Conservation (phyloP, 2,888 invertebrate genomes). For the Nephrotoma appendiculata region DNA sequence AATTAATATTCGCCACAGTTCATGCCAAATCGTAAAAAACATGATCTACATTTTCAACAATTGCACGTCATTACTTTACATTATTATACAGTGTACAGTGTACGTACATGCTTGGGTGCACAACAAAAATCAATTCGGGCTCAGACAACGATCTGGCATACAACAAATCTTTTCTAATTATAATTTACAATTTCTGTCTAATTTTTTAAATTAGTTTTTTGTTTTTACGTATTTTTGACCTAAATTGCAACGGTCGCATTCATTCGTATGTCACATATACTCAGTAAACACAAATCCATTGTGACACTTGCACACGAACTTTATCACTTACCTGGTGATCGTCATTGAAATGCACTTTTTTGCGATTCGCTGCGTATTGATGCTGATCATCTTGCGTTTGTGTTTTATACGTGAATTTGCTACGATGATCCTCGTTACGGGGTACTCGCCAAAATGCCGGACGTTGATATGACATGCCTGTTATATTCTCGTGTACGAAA, state of each 20-base stretch:
- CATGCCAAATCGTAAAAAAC: not conserved
- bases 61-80: not conserved
- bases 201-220: not conserved
- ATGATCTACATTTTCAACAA: not conserved
- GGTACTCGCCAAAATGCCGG: conserved; percentile 48
- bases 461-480: conserved; percentile 36
- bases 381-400: conserved; percentile 11
- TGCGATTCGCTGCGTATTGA: conserved; percentile 20
- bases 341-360: conserved; percentile 34
- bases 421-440: conserved; percentile 23
- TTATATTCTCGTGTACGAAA: not conserved
- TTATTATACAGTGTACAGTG: too few relatives aligned
- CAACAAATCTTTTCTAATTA: not conserved
- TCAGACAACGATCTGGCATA: not conserved
- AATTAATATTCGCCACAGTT: not conserved
- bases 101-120: not conserved
- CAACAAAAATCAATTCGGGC: not conserved
- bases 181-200: not conserved
- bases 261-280: not conserved
- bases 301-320: not conserved
- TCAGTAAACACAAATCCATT: not conserved
- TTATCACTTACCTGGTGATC: conserved; percentile 15
- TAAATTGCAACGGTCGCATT: not conserved
- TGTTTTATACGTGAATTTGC: conserved; percentile 22
- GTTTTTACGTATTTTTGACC: not conserved